Conservation (phyloP, 2,113 vertebrate species). For the Calypte anna region DNA sequence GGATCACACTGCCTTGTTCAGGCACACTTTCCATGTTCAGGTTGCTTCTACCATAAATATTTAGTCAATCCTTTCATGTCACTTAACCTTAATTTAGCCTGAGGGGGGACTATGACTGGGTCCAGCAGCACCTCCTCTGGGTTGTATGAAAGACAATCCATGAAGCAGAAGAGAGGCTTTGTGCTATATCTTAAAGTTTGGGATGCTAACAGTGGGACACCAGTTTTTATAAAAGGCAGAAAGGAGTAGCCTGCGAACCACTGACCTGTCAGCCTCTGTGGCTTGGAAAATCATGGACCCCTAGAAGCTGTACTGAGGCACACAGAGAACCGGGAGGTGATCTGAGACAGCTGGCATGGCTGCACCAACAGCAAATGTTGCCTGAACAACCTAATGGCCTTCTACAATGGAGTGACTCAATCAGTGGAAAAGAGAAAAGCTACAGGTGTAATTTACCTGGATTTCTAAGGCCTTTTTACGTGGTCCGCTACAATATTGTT, state of each 20-base stretch:
- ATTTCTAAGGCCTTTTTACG: neutral
- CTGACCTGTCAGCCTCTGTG: neutral
- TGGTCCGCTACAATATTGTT: neutral
- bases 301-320: neutral
- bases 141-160: neutral
- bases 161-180: neutral
- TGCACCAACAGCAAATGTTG: neutral
- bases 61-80: too few relatives aligned
- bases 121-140: too few relatives aligned
- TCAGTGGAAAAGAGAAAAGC: neutral
- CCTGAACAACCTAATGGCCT: neutral
- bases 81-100: too few relatives aligned
- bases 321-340: neutral
- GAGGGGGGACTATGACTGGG: too few relatives aligned
- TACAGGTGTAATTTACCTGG: neutral
- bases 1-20: too few relatives aligned
- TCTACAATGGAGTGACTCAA: neutral
- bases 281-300: neutral
- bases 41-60: too few relatives aligned
- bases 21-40: too few relatives aligned
- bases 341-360: neutral
- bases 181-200: neutral
- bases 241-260: neutral
- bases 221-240: neutral
- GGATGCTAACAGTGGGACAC: fast-evolving